Percentiles rank a stretch among this genome's conserved stretches.
Evolutionary conservation across 2,113 vertebrate species (phyloP).

Genomic region (Silurus meridionalis): DNA sequence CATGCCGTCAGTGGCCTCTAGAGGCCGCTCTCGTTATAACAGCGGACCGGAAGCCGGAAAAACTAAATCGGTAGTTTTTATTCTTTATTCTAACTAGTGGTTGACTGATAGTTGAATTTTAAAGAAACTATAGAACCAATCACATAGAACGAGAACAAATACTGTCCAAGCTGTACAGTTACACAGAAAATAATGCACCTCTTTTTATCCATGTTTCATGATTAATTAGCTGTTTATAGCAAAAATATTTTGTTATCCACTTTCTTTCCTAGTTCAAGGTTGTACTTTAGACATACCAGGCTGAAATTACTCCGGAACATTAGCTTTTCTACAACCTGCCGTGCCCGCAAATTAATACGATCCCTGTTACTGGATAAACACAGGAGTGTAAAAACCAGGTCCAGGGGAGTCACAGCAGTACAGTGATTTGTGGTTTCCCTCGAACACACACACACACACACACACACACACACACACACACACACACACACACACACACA

Average conservation of each 20-base stretch:
- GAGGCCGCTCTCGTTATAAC: no score
- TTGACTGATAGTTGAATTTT: no score
- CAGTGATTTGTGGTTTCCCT: background rate
- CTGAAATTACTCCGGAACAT: slow-evolving; percentile 55
- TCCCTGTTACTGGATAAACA: slow-evolving; percentile 60
- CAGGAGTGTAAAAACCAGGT: background rate
- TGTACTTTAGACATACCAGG: no score
- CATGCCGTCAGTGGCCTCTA: no score
- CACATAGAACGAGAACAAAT: background rate
- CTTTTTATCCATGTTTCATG: background rate
- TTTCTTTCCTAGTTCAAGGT: background rate
- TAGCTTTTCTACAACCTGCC: slow-evolving; percentile 30
- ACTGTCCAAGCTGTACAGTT: background rate
- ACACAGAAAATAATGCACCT: background rate
- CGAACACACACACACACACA: background rate
- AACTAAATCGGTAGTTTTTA: no score
- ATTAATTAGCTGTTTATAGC: background rate
- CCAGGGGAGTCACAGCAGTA: background rate
- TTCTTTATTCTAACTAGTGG: no score
- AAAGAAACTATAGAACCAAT: background rate
- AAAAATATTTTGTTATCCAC: no score
- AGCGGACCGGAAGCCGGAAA: no score
- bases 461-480: no score
- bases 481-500: no score
- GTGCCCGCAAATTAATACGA: slow-evolving; percentile 57